Evolutionary conservation across 2,113 vertebrate genomes (phyloP).

Genomic region (Globicephala melas): DNA sequence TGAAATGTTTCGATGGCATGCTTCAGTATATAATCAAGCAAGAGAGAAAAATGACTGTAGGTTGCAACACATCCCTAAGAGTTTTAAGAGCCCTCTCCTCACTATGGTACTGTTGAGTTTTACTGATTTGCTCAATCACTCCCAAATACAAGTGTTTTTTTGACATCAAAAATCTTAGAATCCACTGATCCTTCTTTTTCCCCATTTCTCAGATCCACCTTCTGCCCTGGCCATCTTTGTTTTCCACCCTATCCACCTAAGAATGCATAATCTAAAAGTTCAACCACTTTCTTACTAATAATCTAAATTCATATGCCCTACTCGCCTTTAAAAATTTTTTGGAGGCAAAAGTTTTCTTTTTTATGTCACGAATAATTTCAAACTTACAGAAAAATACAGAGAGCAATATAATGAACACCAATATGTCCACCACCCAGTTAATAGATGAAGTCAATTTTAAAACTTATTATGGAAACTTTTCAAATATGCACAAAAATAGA

Average conservation of each 20-base stretch:
- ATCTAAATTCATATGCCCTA: not conserved
- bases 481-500: not conserved
- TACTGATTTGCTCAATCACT: not conserved
- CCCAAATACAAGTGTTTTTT: not conserved
- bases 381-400: not conserved
- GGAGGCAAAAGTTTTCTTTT: not conserved
- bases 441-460: not conserved
- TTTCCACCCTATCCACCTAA: not conserved
- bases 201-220: not conserved
- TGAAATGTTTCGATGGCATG: not conserved
- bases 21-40: not conserved
- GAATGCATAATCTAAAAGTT: not conserved
- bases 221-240: not conserved
- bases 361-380: not conserved
- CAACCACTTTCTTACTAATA: not conserved
- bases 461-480: not conserved
- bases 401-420: not conserved
- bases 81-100: not conserved
- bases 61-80: not conserved
- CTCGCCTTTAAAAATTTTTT: not conserved
- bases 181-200: not conserved
- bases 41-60: not conserved
- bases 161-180: not conserved
- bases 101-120: not conserved
- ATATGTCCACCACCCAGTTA: not conserved